A percentile compares a stretch with the other conserved stretches of the same genome.
These are phyloP conservation scores for Helarctos malayanus DNA, from an alignment of 2,797 vertebrate species.

Conservation along the genomic window DNA sequence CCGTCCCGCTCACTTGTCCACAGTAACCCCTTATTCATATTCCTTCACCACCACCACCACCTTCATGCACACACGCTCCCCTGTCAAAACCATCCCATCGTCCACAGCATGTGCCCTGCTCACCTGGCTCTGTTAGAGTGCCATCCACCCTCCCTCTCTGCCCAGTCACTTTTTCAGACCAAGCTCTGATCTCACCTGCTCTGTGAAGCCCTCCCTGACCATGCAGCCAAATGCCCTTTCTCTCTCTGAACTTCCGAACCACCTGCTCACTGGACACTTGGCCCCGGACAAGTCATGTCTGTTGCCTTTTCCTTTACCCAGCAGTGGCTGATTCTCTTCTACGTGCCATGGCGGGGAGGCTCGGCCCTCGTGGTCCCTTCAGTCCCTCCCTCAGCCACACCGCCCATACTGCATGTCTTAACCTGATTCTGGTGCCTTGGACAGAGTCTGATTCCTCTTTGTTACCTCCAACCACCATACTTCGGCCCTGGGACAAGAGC, in stretches of 20 bases:
- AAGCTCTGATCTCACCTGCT: not conserved
- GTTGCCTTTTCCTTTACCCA: not conserved
- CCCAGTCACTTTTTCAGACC: not conserved
- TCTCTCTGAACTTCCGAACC: not conserved
- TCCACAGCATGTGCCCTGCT: not conserved
- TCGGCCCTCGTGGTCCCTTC: not conserved
- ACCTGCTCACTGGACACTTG: not conserved
- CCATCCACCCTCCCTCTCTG: not conserved
- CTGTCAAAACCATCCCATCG: not conserved
- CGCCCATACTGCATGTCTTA: not conserved
- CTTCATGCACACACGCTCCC: not conserved
- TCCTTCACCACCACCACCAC: not conserved
- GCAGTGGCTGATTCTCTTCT: not conserved
- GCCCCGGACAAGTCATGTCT: not conserved
- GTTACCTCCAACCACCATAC: constrained; percentile 26
- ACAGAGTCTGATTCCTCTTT: not conserved
- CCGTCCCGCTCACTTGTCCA: not conserved
- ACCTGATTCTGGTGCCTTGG: not conserved
- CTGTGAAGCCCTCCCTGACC: not conserved
- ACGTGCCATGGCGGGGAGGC: not conserved
- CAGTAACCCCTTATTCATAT: not conserved
- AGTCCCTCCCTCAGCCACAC: not conserved
- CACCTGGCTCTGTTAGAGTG: not conserved
- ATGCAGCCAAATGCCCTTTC: not conserved
- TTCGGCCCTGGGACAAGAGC: not conserved